Evolutionary conservation across 2,888 invertebrate genomes (phyloP), one percentile per base, ranked within the genome.

Genomic region (Trachelus tabidus): DNA sequence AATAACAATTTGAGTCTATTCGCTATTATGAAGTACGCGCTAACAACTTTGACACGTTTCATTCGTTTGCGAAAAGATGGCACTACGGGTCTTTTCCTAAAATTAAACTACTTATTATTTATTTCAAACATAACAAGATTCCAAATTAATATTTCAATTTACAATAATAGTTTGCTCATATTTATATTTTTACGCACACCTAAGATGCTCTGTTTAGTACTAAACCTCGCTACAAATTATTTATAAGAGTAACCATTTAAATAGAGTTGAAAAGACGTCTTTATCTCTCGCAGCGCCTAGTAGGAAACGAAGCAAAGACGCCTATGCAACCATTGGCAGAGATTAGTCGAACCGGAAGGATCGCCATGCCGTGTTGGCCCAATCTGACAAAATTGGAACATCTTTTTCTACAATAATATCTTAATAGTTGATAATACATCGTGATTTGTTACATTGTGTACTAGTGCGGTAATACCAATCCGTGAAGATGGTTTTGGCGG

Each of bases 401-500:
- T 82, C 81, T 79, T 75, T 78, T 79, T 76, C 31, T 71, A 33
- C 34, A 33, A 71, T 31, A 71, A 71, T 33, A 71, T 31, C 71
- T 12, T 12, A 33, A 68, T 73, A 73, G 40, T 78, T 73, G 12
- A 71, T 31, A 71, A 71, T 34, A 71, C 12, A 33, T 71, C 9
- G 15, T 15, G 30, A 23, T 34, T 31, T 33, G 34, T 71, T 31
- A 71, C 4, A 71, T 69, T 40, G 40, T 34, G 35, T 11, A 35
- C 30, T 35, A 78, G 76, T 73, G 73, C 68, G 31, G 23, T 75
- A 76, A 78, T 75, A 40, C 73, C 31, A 80, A 76, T 56, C 73
- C 35, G 68, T 76, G 91, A 95, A 94, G 92, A 99, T 99, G 99
- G 99, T 99, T 92, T 97, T 99, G 95, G 99, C 99, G 89, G 99